Base-by-base conservation (phyloP, 2,113 vertebrate genomes). In the Stomatorhinus ivindoensis region DNA sequence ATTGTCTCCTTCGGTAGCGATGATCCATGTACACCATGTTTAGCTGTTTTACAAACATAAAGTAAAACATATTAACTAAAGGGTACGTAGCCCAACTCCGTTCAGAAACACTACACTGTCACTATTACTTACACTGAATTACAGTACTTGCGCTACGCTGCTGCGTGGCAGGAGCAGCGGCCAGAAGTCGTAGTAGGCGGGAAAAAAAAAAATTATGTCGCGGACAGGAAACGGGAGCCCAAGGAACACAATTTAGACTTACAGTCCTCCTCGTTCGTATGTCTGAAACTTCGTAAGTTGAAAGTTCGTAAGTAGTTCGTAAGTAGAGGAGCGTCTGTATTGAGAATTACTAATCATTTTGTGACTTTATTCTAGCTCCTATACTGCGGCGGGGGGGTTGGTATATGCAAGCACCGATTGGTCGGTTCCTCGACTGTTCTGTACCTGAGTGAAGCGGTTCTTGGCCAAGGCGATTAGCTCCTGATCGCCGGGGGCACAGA, bases 401-500 rank as follows among this genome's bases (percentile, higher is more conserved):
- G 15, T n/a, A 51, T 2, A 42, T 55, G 9, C n/a, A 10, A 15
- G 35, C 7, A n/a, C 35, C 21, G 24, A 44, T 2, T n/a, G 6
- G 6, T 6, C 2, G 1, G 53, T 24, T n/a, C 65, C 73, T 89
- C 76, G 10, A 69, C 31, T 89, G 5, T 3, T 85, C 90, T 91
- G 9, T 92, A 98, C 98, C 97, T 98, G 95, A 17, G 95, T 97
- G 91, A 99, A 98, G 73, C 97, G 95, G 91, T 94, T 97, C 93
- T 98, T 99, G 39, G 98, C 98, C 82, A 99, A 92, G 0, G 96
- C 94, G 39, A 99, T 98, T n/a, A 99, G 96, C 89, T 98, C 98
- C 90, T 99, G 98, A 92, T 99, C 98, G 82, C 98, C 97, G 0
- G 98, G 98, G 4, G 97, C 98, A 88, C 98, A 99, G 91, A 97